Evolutionary conservation across 2,888 invertebrate genomes (phyloP).

Genomic region (Fragum sueziense): DNA sequence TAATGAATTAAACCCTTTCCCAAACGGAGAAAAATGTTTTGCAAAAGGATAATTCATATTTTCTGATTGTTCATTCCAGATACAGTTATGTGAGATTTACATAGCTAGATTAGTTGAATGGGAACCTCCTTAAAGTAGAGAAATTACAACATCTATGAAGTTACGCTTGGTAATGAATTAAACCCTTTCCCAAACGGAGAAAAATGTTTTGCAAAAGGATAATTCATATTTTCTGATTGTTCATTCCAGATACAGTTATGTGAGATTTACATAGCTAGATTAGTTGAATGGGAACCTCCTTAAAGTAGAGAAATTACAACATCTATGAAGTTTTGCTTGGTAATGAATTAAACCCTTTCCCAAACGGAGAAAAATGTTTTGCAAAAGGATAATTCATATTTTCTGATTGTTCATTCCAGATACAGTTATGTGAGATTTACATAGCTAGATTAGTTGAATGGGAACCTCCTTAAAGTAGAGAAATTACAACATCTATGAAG

Average conservation of each 20-base stretch:
- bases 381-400: too few relatives aligned
- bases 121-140: constrained; percentile 55
- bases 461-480: constrained; percentile 55
- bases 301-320: constrained; percentile 44
- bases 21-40: too few relatives aligned
- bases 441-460: constrained; percentile 62
- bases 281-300: constrained; percentile 60
- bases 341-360: too few relatives aligned
- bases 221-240: too few relatives aligned
- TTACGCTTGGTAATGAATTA: constrained; percentile 52
- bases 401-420: too few relatives aligned
- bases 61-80: too few relatives aligned
- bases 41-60: too few relatives aligned
- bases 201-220: too few relatives aligned
- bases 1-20: too few relatives aligned
- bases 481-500: constrained; percentile 46
- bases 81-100: constrained; percentile 70
- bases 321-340: constrained; percentile 50
- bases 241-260: constrained; percentile 66
- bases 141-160: constrained; percentile 46
- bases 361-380: too few relatives aligned
- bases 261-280: constrained; percentile 70
- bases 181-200: too few relatives aligned
- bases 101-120: constrained; percentile 62
- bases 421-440: constrained; percentile 70